Percentiles rank a stretch among this genome's conserved stretches.
These are phyloP conservation scores for Cyphomyrus discorhynchus DNA, from an alignment of 2,113 vertebrate genomes.

Conservation along the genomic window DNA sequence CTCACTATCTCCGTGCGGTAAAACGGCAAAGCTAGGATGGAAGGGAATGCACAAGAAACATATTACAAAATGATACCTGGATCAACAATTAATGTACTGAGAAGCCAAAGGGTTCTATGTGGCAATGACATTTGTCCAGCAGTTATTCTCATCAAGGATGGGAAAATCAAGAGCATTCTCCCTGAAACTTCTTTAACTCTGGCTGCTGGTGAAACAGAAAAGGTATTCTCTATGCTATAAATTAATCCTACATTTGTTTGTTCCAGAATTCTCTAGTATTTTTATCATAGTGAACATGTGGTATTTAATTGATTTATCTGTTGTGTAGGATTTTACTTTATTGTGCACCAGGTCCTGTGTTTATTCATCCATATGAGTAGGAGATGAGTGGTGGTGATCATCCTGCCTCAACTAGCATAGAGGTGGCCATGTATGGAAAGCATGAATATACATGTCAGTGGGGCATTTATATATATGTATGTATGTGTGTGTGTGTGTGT, in stretches of 20 bases:
- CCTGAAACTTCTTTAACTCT: constrained; percentile 16
- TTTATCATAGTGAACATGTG: background rate
- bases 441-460: background rate
- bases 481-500: too few species aligned
- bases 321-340: background rate
- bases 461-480: too few species aligned
- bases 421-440: background rate
- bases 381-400: background rate
- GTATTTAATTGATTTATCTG: background rate
- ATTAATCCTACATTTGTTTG: background rate
- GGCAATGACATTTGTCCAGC: constrained; percentile 54
- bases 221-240: background rate
- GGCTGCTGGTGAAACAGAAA: constrained; percentile 46
- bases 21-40: background rate
- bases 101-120: constrained; percentile 59
- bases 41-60: background rate
- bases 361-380: background rate
- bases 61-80: constrained; percentile 49
- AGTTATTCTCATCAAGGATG: constrained; percentile 57
- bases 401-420: background rate
- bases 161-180: constrained; percentile 57
- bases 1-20: background rate
- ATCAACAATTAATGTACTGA: constrained; percentile 48
- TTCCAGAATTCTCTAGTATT: background rate
- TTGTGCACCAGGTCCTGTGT: background rate